Conservation (phyloP, 2,888 invertebrate genomes). For the Drosophila putrida region DNA sequence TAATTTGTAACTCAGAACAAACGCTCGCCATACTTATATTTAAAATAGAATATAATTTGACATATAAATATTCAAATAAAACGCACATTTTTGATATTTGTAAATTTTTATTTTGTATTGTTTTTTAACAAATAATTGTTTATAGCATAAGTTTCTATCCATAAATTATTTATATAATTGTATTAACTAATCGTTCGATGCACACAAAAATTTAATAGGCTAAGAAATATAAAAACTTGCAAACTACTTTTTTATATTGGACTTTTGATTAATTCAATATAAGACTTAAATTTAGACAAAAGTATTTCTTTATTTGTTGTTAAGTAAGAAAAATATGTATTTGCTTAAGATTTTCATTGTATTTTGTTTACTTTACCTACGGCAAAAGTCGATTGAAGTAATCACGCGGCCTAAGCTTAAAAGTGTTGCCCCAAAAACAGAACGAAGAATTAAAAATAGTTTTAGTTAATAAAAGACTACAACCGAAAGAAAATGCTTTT, state of each 20-base stretch:
- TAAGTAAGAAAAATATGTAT: conserved; percentile 27
- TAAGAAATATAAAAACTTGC: conserved; percentile 27
- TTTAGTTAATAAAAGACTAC: conserved; percentile 30
- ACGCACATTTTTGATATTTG: conserved; percentile 2
- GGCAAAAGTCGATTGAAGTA: conserved; percentile 47
- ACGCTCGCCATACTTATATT: neutral
- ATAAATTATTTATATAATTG: conserved; percentile 43
- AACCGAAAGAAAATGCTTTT: conserved; percentile 51
- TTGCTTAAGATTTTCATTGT: conserved; percentile 1
- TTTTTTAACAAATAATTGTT: neutral
- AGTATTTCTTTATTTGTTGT: conserved; percentile 18
- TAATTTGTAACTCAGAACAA: neutral
- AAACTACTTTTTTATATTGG: conserved; percentile 2
- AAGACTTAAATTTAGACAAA: conserved; percentile 21
- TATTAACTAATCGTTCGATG: conserved; percentile 38
- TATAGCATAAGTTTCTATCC: conserved; percentile 15
- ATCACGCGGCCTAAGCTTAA: conserved; percentile 44
- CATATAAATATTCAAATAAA: neutral
- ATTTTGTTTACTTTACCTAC: conserved; percentile 22
- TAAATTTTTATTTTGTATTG: conserved; percentile 18
- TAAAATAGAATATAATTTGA: neutral
- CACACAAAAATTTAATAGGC: conserved; percentile 42
- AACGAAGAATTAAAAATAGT: conserved; percentile 11
- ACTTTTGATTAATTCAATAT: conserved; percentile 21
- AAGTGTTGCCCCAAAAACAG: conserved; percentile 24